Evolutionary conservation across 2,113 vertebrate species (phyloP).

Genomic region (Callopanchax toddi): DNA sequence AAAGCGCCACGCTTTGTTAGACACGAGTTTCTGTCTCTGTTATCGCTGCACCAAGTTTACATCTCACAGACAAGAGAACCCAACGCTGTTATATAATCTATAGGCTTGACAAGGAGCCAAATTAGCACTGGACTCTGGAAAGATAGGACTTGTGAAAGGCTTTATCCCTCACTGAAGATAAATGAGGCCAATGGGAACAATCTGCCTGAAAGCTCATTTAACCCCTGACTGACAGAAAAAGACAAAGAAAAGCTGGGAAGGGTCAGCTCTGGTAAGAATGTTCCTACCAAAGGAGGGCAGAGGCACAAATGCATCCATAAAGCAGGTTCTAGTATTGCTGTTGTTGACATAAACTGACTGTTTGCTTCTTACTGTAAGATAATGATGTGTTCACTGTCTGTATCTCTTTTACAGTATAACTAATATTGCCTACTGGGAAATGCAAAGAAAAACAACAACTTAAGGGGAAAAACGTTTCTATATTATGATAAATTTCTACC

Average conservation of each 20-base stretch:
- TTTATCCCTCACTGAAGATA: constrained; percentile 65
- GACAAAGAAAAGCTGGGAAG: constrained; percentile 46
- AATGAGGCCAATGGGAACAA: constrained; percentile 61
- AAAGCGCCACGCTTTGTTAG: constrained; percentile 65
- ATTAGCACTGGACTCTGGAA: constrained; percentile 50
- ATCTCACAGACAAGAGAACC: constrained; percentile 56
- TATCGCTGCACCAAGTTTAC: constrained; percentile 53
- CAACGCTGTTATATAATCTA: constrained; percentile 58
- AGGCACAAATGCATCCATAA: no score
- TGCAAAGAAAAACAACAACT: no score
- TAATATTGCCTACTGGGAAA: no score
- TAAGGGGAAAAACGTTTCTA: no score
- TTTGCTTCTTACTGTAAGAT: no score
- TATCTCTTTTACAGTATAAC: not conserved
- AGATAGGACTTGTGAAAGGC: constrained; percentile 52
- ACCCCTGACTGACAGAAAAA: constrained; percentile 52
- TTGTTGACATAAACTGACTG: no score
- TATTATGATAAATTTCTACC: no score
- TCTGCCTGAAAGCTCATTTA: constrained; percentile 41
- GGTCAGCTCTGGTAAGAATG: constrained; percentile 36
- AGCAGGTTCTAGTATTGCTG: no score
- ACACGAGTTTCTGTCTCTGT: constrained; percentile 58
- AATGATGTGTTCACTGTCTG: no score
- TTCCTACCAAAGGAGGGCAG: constrained; percentile 19
- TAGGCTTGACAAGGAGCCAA: constrained; percentile 59